Conservation (phyloP, 2,113 vertebrate genomes). For the Taurulus bubalis region DNA sequence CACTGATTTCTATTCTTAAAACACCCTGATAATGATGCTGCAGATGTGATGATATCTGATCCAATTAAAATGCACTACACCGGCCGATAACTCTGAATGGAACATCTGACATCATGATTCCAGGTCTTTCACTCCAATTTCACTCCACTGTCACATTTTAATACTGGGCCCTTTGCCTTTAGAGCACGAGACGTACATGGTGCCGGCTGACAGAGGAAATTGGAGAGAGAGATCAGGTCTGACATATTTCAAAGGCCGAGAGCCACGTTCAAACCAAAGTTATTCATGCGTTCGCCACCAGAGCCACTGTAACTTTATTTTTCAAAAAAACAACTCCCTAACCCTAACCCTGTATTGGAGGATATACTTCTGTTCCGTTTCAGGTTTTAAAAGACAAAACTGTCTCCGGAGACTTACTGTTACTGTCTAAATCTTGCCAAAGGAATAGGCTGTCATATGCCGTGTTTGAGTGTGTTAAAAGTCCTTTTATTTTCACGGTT, state of each 20-base stretch:
- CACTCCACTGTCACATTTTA: constrained; percentile 33
- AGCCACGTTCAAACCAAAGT: constrained; percentile 25
- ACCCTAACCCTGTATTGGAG: constrained; percentile 2
- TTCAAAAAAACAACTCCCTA: too few relatives aligned
- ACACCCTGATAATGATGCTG: constrained; percentile 62
- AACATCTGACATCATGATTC: constrained; percentile 48
- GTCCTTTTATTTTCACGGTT: constrained; percentile 20
- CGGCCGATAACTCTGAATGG: constrained; percentile 19
- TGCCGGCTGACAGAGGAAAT: constrained; percentile 33
- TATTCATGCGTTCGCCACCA: constrained; percentile 35
- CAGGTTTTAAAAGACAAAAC: constrained; percentile 28
- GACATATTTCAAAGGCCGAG: constrained; percentile 46
- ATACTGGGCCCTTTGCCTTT: constrained; percentile 21
- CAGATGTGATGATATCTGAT: constrained; percentile 53
- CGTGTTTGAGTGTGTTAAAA: constrained; percentile 4
- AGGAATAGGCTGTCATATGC: constrained; percentile 3
- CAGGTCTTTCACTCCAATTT: constrained; percentile 39
- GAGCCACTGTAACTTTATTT: constrained; percentile 20
- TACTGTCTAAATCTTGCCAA: constrained; percentile 33
- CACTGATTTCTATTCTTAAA: constrained; percentile 45
- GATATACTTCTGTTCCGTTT: constrained; percentile 18
- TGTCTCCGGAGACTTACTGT: constrained; percentile 33
- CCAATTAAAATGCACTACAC: constrained; percentile 60
- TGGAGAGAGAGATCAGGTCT: constrained; percentile 47
- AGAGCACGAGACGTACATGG: background rate